Conservation (phyloP, 2,888 invertebrate species). For the Ctenicera cuprea region DNA sequence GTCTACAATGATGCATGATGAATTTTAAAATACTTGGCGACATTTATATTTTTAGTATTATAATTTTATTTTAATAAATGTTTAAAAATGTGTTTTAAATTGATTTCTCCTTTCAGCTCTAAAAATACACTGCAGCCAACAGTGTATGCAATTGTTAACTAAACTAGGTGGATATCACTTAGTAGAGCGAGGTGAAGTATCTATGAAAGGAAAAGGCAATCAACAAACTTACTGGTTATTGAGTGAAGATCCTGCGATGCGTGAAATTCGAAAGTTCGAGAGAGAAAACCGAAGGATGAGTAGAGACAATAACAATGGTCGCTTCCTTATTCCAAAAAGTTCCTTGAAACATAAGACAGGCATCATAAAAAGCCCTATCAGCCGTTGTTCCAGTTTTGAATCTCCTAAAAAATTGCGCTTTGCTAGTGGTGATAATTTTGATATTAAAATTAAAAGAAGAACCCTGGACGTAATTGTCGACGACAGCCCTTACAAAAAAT, state of each 20-base stretch:
- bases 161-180: constrained; percentile 85
- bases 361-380: constrained; percentile 74
- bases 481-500: constrained; percentile 74
- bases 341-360: constrained; percentile 83
- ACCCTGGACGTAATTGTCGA: constrained; percentile 77
- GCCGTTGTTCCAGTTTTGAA: constrained; percentile 86
- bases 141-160: constrained; percentile 82
- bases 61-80: too few relatives aligned
- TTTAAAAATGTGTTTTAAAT: too few relatives aligned
- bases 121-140: constrained; percentile 88
- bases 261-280: constrained; percentile 75
- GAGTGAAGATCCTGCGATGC: constrained; percentile 82
- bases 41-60: too few relatives aligned
- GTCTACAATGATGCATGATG: too few relatives aligned
- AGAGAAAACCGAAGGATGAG: constrained; percentile 65
- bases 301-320: constrained; percentile 44
- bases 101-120: constrained; percentile 76
- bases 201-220: constrained; percentile 91
- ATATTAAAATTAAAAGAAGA: constrained; percentile 67
- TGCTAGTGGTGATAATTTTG: constrained; percentile 81
- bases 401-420: constrained; percentile 89
- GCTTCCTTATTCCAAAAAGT: constrained; percentile 74
- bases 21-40: too few relatives aligned
- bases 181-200: constrained; percentile 84
- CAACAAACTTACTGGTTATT: constrained; percentile 89